Base-by-base conservation (phyloP, 2,888 invertebrate genomes). In the Rhingia rostrata region DNA sequence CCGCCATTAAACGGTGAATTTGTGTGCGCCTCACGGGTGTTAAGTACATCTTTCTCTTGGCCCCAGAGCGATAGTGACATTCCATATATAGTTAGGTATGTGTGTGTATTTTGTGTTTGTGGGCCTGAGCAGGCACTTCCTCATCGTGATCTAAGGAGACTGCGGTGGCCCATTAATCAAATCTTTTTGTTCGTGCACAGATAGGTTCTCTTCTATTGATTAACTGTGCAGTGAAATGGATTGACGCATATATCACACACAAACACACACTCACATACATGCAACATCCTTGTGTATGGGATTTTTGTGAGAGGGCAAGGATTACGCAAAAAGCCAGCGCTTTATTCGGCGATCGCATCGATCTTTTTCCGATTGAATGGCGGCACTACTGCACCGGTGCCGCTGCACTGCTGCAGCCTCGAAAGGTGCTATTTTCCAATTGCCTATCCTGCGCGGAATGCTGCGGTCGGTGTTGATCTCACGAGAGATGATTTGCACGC, bases 401-500 rank as follows among this genome's bases (percentile, higher is more conserved):
- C 22, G 22, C 53, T 7, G 41, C 30, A 33, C 41, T 39, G 74
- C 64, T 64, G 67, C 74, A 47, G 74, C 67, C 79, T 58, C 64
- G 54, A 78, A 84, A 75, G 79, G 80, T 84, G 84, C 64, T 41
- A 60, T 49, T 43, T 37, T 66, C 41, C 22, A 2, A 22, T 22
- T 22, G 22, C 22, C 49, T 74, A 74, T 80, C 61, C 74, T 80
- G 39, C 14, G 41, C 7, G 74, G 80, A 70, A 74, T 84, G 64
- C 64, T 66, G 30, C 66, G 43, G 70, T 79, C 84, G 64, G 78
- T 72, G 84, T 66, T 80, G 84, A 84, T 84, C 84, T 64, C 84
- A 84, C 80, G 80, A 84, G 74, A 80, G 80, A 84, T 84, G 84
- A 84, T 84, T 84, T 84, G 80, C 80, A 84, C 84, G 84, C 84